Conservation (phyloP, 2,113 vertebrate genomes). For the Cygnus buccinator region DNA sequence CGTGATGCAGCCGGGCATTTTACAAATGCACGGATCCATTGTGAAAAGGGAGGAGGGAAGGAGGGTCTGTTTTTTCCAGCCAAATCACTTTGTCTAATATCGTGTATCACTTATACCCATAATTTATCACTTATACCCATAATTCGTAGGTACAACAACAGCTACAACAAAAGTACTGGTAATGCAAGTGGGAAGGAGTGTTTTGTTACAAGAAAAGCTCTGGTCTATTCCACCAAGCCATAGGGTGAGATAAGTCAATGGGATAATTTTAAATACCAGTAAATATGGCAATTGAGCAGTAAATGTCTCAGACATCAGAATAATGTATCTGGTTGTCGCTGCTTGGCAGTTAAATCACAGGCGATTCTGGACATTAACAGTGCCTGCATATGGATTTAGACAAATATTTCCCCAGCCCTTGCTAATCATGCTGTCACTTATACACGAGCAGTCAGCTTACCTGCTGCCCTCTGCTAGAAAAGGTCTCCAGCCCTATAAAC, state of each 20-base stretch:
- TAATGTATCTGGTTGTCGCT: neutral
- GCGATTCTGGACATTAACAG: neutral
- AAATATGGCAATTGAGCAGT: constrained; percentile 16
- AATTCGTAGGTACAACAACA: neutral
- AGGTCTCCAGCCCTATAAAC: constrained; percentile 45
- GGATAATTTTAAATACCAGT: constrained; percentile 26
- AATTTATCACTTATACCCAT: neutral
- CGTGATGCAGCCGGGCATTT: accelerated
- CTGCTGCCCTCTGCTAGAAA: neutral
- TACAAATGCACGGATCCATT: accelerated
- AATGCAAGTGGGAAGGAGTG: neutral
- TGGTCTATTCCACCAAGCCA: neutral
- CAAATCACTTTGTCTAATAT: neutral
- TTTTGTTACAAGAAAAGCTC: neutral
- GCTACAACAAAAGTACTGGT: neutral
- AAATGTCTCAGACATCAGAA: constrained; percentile 22
- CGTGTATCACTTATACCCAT: neutral
- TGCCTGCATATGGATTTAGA: neutral
- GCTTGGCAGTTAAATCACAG: constrained; percentile 31
- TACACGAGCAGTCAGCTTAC: neutral
- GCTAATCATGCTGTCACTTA: constrained; percentile 6
- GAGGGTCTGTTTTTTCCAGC: neutral
- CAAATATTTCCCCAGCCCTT: neutral
- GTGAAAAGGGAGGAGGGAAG: neutral
- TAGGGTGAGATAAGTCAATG: neutral